Conservation (phyloP, 2,797 vertebrate species). For the Babyrousa celebensis region DNA sequence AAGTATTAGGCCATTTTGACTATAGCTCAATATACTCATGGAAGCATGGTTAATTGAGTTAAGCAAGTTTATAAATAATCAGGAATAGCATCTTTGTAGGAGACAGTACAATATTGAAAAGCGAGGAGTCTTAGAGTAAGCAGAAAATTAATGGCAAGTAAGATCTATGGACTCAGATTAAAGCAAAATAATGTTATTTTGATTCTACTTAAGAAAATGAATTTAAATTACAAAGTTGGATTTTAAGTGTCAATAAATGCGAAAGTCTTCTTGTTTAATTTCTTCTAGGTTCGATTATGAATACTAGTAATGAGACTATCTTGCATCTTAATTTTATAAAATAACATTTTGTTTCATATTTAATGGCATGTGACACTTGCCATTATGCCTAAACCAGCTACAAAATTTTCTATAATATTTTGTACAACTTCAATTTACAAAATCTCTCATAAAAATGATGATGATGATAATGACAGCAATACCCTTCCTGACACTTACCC, state of each 20-base stretch:
- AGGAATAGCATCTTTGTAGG: background rate
- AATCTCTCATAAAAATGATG: background rate
- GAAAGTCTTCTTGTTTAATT: background rate
- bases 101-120: background rate
- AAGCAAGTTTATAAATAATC: background rate
- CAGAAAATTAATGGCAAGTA: background rate
- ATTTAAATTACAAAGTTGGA: background rate
- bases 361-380: background rate
- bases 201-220: background rate
- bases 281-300: constrained; percentile 12
- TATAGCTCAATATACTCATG: background rate
- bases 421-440: background rate
- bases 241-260: background rate
- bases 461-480: background rate
- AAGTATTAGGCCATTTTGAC: background rate
- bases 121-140: background rate
- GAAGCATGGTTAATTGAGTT: background rate
- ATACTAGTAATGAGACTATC: background rate
- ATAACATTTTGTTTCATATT: background rate
- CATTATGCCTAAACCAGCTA: background rate
- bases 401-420: background rate
- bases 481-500: background rate
- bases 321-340: background rate
- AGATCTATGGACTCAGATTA: background rate
- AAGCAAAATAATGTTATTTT: background rate